Percentiles rank a stretch among this genome's conserved stretches.
Evolutionary conservation across 1,140 invertebrate species (phyloP).

Genomic region (Drosophila dunni): DNA sequence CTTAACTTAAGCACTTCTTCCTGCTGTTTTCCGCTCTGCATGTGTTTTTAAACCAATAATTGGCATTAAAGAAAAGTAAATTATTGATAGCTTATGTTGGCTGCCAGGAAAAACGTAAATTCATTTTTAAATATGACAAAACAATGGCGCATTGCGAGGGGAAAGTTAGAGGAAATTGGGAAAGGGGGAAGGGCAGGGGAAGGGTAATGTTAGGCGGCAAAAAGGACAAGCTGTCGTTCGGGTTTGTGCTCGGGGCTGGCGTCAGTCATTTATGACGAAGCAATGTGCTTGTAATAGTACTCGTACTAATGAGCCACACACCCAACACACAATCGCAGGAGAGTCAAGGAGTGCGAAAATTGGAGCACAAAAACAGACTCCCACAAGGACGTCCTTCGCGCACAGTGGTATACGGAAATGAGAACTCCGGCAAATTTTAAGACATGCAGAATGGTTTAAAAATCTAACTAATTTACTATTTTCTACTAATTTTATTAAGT

Average conservation of each 20-base stretch:
- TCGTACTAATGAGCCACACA: slow-evolving; percentile 67
- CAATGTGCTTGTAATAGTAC: slow-evolving; percentile 64
- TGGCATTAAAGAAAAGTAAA: slow-evolving; percentile 77
- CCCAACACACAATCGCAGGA: slow-evolving; percentile 1
- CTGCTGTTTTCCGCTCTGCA: neutral
- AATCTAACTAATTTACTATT: too few species aligned
- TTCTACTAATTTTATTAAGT: too few species aligned
- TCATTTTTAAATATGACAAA: slow-evolving; percentile 82
- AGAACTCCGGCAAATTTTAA: neutral
- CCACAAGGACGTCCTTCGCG: slow-evolving; percentile 31
- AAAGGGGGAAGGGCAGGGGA: neutral
- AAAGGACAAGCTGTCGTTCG: slow-evolving; percentile 62
- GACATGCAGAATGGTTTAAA: too few species aligned
- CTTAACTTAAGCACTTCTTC: neutral
- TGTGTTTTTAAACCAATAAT: slow-evolving; percentile 47
- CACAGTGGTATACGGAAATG: slow-evolving; percentile 21
- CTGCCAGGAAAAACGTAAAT: slow-evolving; percentile 59
- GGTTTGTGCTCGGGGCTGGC: slow-evolving; percentile 43
- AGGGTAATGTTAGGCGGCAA: slow-evolving; percentile 47
- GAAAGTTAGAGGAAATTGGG: neutral
- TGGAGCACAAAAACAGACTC: slow-evolving; percentile 47
- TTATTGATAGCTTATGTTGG: slow-evolving; percentile 71
- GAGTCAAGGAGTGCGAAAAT: slow-evolving; percentile 39
- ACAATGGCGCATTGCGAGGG: slow-evolving; percentile 50
- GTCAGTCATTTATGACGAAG: slow-evolving; percentile 74